Evolutionary conservation across 2,113 vertebrate genomes (phyloP).

Genomic region (Alouatta palliata): DNA sequence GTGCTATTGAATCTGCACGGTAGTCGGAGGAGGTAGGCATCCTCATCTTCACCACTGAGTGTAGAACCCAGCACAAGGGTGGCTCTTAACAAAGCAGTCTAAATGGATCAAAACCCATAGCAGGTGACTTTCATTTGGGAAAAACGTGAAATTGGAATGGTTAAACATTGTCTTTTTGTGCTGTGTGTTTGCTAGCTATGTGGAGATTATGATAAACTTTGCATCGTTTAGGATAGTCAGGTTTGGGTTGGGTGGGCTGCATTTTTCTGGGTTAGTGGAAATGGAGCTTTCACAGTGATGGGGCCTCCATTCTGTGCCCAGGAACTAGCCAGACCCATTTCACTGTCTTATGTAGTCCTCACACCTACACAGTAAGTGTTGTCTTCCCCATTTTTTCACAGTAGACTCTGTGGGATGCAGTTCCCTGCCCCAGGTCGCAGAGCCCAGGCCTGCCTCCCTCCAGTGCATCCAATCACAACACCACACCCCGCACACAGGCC

Average conservation of each 20-base stretch:
- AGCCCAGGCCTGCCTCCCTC: neutral
- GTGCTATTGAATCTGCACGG: neutral
- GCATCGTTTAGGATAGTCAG: rapidly evolving
- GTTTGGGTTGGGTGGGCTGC: neutral
- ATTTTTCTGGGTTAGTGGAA: neutral
- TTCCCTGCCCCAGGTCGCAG: neutral
- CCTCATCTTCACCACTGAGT: rapidly evolving
- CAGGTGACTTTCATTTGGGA: neutral
- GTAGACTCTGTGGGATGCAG: neutral
- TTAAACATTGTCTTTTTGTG: neutral
- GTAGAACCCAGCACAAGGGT: no score
- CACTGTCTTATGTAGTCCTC: neutral
- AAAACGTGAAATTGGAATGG: neutral
- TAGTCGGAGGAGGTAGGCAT: no score
- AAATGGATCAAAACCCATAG: no score
- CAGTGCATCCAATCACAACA: rapidly evolving
- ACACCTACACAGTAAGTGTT: rapidly evolving
- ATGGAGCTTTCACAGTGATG: no score
- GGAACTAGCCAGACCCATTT: no score
- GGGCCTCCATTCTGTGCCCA: neutral
- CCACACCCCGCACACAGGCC: neutral
- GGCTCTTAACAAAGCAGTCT: neutral
- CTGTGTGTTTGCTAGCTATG: neutral
- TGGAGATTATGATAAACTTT: no score
- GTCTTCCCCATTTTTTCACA: neutral